A percentile compares a stretch with the other conserved stretches of the same genome.
Evolutionary conservation across 2,113 vertebrate species (phyloP).

Genomic region (Varanus salvator): DNA sequence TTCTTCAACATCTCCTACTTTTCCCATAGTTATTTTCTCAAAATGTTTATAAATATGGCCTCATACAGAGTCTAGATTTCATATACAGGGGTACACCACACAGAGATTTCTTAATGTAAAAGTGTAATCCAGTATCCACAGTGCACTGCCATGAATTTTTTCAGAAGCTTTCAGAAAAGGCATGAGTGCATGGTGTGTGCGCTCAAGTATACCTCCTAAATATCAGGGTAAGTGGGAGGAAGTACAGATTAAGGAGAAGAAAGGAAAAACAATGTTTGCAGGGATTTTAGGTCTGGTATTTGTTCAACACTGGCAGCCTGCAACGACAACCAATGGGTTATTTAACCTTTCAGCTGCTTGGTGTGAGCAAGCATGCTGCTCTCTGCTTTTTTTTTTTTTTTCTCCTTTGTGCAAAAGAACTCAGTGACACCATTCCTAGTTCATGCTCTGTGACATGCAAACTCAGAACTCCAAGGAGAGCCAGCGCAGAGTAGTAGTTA

Average conservation of each 20-base stretch:
- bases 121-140: neutral
- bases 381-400: too few relatives aligned
- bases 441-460: too few relatives aligned
- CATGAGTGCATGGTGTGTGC: neutral
- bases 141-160: neutral
- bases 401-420: too few relatives aligned
- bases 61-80: neutral
- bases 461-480: too few relatives aligned
- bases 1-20: constrained; percentile 2
- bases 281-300: neutral
- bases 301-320: neutral
- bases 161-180: neutral
- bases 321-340: too few relatives aligned
- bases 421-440: too few relatives aligned
- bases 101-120: neutral
- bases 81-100: neutral
- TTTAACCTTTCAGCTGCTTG: too few relatives aligned
- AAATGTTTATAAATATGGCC: neutral
- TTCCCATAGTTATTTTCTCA: constrained; percentile 38
- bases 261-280: neutral
- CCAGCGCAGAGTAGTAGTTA: too few relatives aligned
- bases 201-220: neutral
- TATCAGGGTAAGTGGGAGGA: neutral
- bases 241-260: too few relatives aligned
- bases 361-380: too few relatives aligned